Evolutionary conservation across 1,140 invertebrate genomes (phyloP).

Genomic region (Micrasema longulum): DNA sequence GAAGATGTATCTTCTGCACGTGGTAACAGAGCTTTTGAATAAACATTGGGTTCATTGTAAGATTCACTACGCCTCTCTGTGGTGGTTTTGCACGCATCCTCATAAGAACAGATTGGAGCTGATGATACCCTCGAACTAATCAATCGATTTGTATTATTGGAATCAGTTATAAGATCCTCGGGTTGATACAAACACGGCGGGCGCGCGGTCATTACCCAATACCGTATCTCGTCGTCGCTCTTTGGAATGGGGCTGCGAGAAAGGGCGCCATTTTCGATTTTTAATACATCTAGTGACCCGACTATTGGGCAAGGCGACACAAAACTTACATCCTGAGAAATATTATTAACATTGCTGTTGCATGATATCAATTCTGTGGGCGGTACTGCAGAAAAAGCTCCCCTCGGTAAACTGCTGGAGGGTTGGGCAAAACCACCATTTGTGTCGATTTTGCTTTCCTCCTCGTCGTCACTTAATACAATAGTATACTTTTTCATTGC

Average conservation of each 20-base stretch:
- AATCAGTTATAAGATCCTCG: background rate
- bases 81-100: background rate
- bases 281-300: conserved; percentile 9
- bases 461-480: conserved; percentile 41
- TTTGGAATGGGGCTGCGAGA: conserved; percentile 29
- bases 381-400: conserved; percentile 10
- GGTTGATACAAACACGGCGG: conserved; percentile 43
- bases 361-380: conserved; percentile 2
- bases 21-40: background rate
- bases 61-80: background rate
- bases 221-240: conserved; percentile 44
- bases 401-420: conserved; percentile 9
- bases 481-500: conserved; percentile 40
- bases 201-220: conserved; percentile 37
- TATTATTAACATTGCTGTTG: conserved; percentile 11
- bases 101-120: background rate
- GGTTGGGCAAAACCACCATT: background rate
- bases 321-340: conserved; percentile 16
- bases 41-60: background rate
- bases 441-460: conserved; percentile 7
- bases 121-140: background rate
- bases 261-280: background rate
- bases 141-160: background rate
- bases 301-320: conserved; percentile 1
- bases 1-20: background rate